Conservation (phyloP, 2,113 vertebrate genomes). For the Passer montanus region DNA sequence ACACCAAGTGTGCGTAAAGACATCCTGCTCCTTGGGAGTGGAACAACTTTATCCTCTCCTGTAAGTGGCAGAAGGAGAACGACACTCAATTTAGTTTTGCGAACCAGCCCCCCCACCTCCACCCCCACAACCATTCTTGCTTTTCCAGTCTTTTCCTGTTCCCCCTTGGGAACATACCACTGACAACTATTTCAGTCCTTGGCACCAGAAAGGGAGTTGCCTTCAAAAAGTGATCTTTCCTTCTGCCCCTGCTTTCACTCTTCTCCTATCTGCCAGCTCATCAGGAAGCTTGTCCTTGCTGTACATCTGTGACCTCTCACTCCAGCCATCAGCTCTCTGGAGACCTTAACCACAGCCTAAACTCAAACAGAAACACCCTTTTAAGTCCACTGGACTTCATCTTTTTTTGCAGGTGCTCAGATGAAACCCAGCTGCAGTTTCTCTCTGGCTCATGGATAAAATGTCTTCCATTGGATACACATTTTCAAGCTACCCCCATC, state of each 20-base stretch:
- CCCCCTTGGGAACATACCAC: background rate
- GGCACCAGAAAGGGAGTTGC: background rate
- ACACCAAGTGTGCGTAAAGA: background rate
- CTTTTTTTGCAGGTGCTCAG: background rate
- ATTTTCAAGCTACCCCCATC: background rate
- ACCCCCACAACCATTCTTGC: background rate
- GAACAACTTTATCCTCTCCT: background rate
- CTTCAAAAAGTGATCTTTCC: background rate
- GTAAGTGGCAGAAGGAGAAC: background rate
- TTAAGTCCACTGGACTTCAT: background rate
- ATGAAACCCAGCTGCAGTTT: background rate
- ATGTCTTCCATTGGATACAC: background rate
- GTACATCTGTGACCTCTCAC: background rate
- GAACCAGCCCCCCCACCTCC: background rate
- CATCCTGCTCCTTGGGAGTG: background rate
- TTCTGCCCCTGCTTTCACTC: background rate
- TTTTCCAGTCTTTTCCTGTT: slow-evolving; percentile 17
- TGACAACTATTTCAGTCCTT: slow-evolving; percentile 17
- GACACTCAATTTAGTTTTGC: background rate
- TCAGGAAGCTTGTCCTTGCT: slow-evolving; percentile 8
- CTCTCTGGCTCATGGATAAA: background rate
- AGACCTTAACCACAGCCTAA: background rate
- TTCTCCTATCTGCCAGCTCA: slow-evolving; percentile 2
- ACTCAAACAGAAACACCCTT: background rate
- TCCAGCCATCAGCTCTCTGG: background rate